A percentile compares a stretch with the other conserved stretches of the same genome.
Evolutionary conservation across 2,113 vertebrate genomes (phyloP).

Genomic region (Delphinapterus leucas): DNA sequence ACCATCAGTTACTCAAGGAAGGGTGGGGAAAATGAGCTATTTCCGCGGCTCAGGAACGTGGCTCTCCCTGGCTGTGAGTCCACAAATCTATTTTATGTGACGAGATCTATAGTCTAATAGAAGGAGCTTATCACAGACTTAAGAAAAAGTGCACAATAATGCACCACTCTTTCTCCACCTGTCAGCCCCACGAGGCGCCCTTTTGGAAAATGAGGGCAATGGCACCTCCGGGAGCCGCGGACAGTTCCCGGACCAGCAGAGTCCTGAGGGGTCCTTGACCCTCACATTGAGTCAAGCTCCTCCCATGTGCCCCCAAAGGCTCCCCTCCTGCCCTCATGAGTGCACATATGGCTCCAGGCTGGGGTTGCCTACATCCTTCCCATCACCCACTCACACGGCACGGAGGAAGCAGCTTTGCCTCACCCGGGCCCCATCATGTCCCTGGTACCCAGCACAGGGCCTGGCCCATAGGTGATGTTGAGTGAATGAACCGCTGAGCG

Average conservation of each 20-base stretch:
- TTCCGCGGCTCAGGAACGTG: not conserved
- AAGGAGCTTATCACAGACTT: conserved; percentile 66
- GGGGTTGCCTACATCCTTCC: not conserved
- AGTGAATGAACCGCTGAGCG: not conserved
- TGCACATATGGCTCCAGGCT: not conserved
- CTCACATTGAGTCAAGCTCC: not conserved
- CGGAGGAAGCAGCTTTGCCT: not conserved
- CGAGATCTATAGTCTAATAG: conserved; percentile 61
- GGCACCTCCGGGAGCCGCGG: not conserved
- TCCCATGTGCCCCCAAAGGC: not conserved
- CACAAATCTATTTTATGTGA: conserved; percentile 77
- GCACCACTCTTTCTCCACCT: not conserved
- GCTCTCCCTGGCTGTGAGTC: conserved; percentile 53
- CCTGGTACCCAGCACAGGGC: not conserved
- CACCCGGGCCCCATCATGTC: rapidly evolving
- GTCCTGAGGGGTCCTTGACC: not conserved
- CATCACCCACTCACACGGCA: not conserved
- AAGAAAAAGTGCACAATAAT: conserved; percentile 57
- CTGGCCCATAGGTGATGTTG: not conserved
- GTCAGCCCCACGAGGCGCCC: not conserved
- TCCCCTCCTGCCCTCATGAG: not conserved
- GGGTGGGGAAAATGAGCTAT: conserved; percentile 43
- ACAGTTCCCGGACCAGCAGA: not conserved
- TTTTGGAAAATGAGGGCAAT: not conserved
- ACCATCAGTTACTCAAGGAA: conserved; percentile 59